Evolutionary conservation across 2,888 invertebrate genomes (phyloP).

Genomic region (Aspidiotus destructor): DNA sequence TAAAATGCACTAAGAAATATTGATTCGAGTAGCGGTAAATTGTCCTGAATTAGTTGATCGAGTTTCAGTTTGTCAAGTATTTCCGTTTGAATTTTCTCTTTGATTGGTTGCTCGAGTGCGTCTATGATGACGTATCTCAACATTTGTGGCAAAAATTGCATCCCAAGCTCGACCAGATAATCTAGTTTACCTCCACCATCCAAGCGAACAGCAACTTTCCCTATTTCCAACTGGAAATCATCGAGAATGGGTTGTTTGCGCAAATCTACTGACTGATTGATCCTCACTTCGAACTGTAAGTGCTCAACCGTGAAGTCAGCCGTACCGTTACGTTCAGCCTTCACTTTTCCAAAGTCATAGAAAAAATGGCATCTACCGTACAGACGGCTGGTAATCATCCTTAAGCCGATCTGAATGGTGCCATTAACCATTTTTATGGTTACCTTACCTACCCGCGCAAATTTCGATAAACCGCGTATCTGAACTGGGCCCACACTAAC

Average conservation of each 20-base stretch:
- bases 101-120: slow-evolving; percentile 67
- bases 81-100: slow-evolving; percentile 52
- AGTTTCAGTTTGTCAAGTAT: slow-evolving; percentile 62
- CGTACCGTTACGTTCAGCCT: slow-evolving; percentile 48
- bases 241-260: slow-evolving; percentile 60
- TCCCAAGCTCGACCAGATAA: slow-evolving; percentile 65
- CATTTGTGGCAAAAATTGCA: slow-evolving; percentile 74
- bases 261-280: slow-evolving; percentile 68
- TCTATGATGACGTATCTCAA: slow-evolving; percentile 79
- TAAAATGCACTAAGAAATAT: not conserved
- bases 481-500: slow-evolving; percentile 24
- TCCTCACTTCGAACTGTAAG: slow-evolving; percentile 52
- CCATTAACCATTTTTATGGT: slow-evolving; percentile 61
- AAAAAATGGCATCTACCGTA: slow-evolving; percentile 70
- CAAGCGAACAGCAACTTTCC: slow-evolving; percentile 65
- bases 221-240: slow-evolving; percentile 66
- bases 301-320: slow-evolving; percentile 70
- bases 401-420: slow-evolving; percentile 54
- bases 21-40: slow-evolving; percentile 42
- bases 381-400: slow-evolving; percentile 69
- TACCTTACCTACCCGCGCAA: slow-evolving; percentile 71
- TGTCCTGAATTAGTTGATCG: slow-evolving; percentile 60
- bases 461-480: slow-evolving; percentile 64
- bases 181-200: slow-evolving; percentile 78
- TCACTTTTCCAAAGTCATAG: slow-evolving; percentile 49